These are phyloP conservation scores for Drosophila niveifrons DNA, from an alignment of 2,888 invertebrate genomes.

Conservation along the genomic window DNA sequence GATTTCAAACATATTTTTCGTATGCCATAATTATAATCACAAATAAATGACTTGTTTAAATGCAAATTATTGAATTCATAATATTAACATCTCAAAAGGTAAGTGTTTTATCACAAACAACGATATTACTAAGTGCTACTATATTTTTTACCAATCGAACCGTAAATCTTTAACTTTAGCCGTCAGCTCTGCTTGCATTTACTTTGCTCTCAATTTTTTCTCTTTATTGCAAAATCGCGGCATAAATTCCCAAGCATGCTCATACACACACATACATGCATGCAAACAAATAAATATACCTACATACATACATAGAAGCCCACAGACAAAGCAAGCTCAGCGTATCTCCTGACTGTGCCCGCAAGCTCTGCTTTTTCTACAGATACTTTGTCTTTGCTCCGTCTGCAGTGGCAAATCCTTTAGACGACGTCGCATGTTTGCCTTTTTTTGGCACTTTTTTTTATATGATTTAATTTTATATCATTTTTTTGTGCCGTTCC, in stretches of 20 bases:
- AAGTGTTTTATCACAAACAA: neutral
- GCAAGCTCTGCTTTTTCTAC: constrained; percentile 47
- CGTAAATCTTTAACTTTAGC: constrained; percentile 47
- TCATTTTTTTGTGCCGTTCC: constrained; percentile 21
- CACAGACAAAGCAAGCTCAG: constrained; percentile 52
- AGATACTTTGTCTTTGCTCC: constrained; percentile 76
- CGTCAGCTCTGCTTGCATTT: constrained; percentile 50
- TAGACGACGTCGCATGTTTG: constrained; percentile 78
- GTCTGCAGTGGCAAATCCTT: constrained; percentile 78
- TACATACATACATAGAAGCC: constrained; percentile 21
- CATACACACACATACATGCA: constrained; percentile 32
- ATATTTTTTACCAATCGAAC: constrained; percentile 54
- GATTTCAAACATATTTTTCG: too few relatives aligned
- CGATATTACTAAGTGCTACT: neutral
- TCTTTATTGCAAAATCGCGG: constrained; percentile 56
- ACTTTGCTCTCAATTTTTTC: constrained; percentile 51
- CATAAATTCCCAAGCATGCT: constrained; percentile 72
- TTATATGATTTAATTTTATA: constrained; percentile 68
- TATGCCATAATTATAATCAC: too few relatives aligned
- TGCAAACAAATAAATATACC: constrained; percentile 19
- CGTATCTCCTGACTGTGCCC: constrained; percentile 49
- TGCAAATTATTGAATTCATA: neutral
- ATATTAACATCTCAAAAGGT: neutral
- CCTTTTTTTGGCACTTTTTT: constrained; percentile 61
- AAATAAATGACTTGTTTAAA: too few relatives aligned